Percentiles rank a stretch among this genome's conserved stretches.
These are phyloP conservation scores for Caenorhabditis zanzibari DNA, from an alignment of 2,888 invertebrate species.

Conservation along the genomic window DNA sequence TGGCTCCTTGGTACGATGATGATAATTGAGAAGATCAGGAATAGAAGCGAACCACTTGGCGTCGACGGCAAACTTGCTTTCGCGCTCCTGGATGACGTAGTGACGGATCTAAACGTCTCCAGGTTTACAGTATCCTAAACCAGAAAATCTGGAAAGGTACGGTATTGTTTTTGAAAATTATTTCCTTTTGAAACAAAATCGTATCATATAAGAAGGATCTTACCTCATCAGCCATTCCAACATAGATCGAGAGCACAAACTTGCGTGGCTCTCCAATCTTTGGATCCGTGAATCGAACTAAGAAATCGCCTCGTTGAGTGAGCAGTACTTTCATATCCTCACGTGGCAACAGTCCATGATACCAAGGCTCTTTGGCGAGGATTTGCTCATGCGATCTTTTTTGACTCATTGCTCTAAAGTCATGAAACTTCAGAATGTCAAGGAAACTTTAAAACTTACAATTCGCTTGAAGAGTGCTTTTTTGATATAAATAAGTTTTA, in stretches of 20 bases:
- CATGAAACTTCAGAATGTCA: background rate
- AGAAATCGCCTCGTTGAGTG: conserved; percentile 71
- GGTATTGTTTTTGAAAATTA: no score
- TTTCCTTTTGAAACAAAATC: no score
- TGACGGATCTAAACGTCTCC: conserved; percentile 67
- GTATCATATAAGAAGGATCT: no score
- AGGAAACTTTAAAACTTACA: background rate
- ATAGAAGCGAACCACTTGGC: conserved; percentile 65
- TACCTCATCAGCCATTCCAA: conserved; percentile 34
- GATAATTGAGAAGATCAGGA: conserved; percentile 65
- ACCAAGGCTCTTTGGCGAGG: conserved; percentile 64
- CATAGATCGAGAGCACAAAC: conserved; percentile 69
- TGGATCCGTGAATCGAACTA: conserved; percentile 74
- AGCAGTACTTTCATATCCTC: conserved; percentile 75
- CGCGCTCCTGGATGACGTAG: conserved; percentile 63
- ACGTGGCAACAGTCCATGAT: conserved; percentile 76
- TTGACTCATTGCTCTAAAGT: conserved; percentile 26
- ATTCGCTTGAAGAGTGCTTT: conserved; percentile 2
- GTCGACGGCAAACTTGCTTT: conserved; percentile 63
- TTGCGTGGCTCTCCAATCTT: conserved; percentile 62
- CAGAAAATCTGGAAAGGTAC: no score
- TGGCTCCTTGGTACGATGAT: conserved; percentile 66
- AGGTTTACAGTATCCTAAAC: no score
- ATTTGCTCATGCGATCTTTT: conserved; percentile 22
- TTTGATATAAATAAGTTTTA: no score